phyloP scores from a whole-genome alignment of 2,113 vertebrate species.

The Aphyosemion australe region DNA sequence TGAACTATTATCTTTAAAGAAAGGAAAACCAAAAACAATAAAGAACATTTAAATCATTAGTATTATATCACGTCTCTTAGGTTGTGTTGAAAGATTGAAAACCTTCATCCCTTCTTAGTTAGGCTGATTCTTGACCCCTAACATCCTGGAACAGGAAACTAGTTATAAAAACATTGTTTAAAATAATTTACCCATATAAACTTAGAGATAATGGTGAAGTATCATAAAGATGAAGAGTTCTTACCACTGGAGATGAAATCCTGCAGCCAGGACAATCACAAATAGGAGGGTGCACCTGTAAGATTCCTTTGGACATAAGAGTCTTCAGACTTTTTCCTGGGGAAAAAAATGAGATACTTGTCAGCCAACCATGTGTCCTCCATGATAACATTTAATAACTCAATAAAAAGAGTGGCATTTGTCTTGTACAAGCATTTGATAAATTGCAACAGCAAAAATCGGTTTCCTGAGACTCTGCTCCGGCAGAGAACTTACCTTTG shows the following conservation, averaged over 20 bases:
- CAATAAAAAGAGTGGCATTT: not conserved
- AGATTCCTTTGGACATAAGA: constrained; percentile 99
- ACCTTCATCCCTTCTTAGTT: not conserved
- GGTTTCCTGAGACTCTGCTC: not conserved
- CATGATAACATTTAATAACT: not conserved
- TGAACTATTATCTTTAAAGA: no score
- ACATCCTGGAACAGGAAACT: no score
- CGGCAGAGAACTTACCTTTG: constrained; percentile 6
- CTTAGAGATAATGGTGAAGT: not conserved
- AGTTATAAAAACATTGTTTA: no score
- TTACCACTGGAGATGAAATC: constrained; percentile 99
- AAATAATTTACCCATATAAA: no score
- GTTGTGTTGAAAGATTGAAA: not conserved
- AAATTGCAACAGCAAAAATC: not conserved
- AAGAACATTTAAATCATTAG: not conserved
- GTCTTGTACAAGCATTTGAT: no score
- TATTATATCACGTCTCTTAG: not conserved
- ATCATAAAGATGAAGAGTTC: constrained; percentile 56
- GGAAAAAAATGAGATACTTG: constrained; percentile 23
- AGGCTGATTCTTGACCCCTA: not conserved
- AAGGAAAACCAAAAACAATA: not conserved
- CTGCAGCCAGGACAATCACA: constrained; percentile 99
- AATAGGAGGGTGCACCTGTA: constrained; percentile 99
- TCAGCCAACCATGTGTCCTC: constrained; percentile 3
- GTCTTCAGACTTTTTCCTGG: constrained; percentile 99